Evolutionary conservation across 2,113 vertebrate species (phyloP).

Genomic region (Hippopotamus amphibius): DNA sequence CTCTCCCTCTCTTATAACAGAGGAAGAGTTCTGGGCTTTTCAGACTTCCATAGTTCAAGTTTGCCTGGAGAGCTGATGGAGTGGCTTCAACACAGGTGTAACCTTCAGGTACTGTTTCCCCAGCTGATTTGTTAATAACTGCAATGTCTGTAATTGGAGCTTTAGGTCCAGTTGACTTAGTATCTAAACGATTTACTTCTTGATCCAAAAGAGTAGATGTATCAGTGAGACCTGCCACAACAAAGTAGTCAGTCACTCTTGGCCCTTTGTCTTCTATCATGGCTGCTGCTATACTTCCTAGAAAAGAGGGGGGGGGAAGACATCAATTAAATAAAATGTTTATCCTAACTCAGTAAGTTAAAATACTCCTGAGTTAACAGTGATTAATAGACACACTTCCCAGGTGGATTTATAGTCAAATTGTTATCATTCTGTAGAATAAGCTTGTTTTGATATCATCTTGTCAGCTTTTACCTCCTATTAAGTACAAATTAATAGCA

Average conservation of each 20-base stretch:
- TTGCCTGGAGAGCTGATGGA: conserved; percentile 94
- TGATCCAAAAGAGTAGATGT: conserved; percentile 94
- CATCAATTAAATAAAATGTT: conserved; percentile 61
- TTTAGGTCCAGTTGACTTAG: conserved; percentile 95
- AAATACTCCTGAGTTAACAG: conserved; percentile 43
- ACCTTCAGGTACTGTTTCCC: conserved; percentile 96
- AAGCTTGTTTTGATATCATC: not conserved
- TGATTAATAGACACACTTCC: not conserved
- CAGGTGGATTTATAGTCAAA: conserved; percentile 47
- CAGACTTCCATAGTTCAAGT: conserved; percentile 97
- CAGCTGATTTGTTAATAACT: conserved; percentile 96
- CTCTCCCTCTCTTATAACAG: conserved; percentile 95
- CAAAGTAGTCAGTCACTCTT: conserved; percentile 98
- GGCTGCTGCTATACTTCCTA: conserved; percentile 87
- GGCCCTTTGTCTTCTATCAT: conserved; percentile 99
- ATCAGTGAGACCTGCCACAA: conserved; percentile 97
- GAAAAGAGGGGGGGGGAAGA: not conserved
- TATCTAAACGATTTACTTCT: conserved; percentile 92
- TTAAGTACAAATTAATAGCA: not conserved
- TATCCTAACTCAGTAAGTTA: conserved; percentile 51
- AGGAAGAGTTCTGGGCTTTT: conserved; percentile 98
- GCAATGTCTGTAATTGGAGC: conserved; percentile 97
- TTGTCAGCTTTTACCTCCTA: not conserved
- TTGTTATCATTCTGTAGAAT: not conserved
- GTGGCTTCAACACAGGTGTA: conserved; percentile 97